Conservation (phyloP, 2,113 vertebrate genomes). For the Laticauda laticaudata region DNA sequence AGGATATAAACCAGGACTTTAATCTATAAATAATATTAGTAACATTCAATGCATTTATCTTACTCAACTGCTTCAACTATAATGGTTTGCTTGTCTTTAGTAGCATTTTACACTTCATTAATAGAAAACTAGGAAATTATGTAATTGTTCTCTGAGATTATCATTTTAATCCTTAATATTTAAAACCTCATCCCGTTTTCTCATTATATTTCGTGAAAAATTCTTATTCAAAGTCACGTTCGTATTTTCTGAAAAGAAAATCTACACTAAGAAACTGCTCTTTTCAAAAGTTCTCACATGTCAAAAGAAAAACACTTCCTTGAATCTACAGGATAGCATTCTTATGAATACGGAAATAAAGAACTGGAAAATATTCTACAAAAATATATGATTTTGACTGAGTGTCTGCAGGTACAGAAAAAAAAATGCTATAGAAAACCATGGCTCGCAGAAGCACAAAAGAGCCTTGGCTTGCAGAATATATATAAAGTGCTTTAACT, state of each 20-base stretch:
- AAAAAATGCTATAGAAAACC: conserved; percentile 43
- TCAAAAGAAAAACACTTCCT: conserved; percentile 53
- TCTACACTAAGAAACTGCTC: conserved; percentile 40
- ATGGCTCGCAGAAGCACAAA: conserved; percentile 34
- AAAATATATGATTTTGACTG: conserved; percentile 59
- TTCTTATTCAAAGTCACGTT: neutral
- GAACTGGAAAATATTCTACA: conserved; percentile 61
- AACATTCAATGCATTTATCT: neutral
- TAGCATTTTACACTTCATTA: conserved; percentile 46
- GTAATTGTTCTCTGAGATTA: neutral
- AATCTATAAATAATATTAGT: conserved; percentile 24
- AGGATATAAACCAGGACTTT: conserved; percentile 40
- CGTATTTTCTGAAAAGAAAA: neutral
- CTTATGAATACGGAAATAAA: conserved; percentile 57
- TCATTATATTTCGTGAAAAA: neutral
- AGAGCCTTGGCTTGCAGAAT: conserved; percentile 18
- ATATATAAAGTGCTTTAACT: conserved; percentile 34
- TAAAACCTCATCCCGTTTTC: neutral
- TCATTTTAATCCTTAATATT: neutral
- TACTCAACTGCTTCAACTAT: conserved; percentile 37
- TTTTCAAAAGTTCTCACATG: conserved; percentile 6
- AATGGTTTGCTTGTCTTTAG: conserved; percentile 41
- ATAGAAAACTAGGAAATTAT: conserved; percentile 22
- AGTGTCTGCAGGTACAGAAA: conserved; percentile 50
- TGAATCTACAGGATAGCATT: conserved; percentile 61